These are phyloP conservation scores for Athalia cordata DNA, from an alignment of 2,888 invertebrate species.

Conservation along the genomic window DNA sequence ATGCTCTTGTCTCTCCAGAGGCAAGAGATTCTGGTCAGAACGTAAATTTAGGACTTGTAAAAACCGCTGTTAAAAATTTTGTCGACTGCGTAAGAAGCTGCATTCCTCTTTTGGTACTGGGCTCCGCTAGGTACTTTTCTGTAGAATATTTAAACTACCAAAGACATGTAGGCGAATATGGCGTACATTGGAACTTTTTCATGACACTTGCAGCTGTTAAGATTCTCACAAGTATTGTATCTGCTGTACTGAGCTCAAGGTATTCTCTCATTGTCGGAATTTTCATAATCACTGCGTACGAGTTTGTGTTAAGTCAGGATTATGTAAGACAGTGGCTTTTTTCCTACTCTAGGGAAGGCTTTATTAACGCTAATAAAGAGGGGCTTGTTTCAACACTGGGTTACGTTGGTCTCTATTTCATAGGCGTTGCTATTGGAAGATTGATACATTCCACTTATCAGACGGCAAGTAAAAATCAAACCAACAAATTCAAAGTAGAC, in stretches of 20 bases:
- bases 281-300: conserved; percentile 79
- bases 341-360: conserved; percentile 74
- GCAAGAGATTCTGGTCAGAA: conserved; percentile 63
- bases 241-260: conserved; percentile 75
- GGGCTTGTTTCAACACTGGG: conserved; percentile 91
- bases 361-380: conserved; percentile 92
- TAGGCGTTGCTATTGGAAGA: conserved; percentile 81
- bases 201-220: conserved; percentile 92
- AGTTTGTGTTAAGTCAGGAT: conserved; percentile 77
- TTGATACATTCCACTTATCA: conserved; percentile 71
- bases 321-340: conserved; percentile 85
- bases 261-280: conserved; percentile 77
- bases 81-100: conserved; percentile 67
- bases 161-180: conserved; percentile 94
- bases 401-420: conserved; percentile 88
- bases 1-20: conserved; percentile 84
- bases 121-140: conserved; percentile 78
- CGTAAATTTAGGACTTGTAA: not conserved
- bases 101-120: conserved; percentile 77
- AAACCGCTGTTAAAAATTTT: conserved; percentile 55
- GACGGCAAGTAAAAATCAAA: conserved; percentile 25
- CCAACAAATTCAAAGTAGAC: conserved; percentile 43
- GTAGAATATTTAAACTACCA: conserved; percentile 85
- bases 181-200: conserved; percentile 99
- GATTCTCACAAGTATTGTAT: conserved; percentile 80